Conservation (phyloP, 1,140 invertebrate genomes). For the Tetramorium alpestre region DNA sequence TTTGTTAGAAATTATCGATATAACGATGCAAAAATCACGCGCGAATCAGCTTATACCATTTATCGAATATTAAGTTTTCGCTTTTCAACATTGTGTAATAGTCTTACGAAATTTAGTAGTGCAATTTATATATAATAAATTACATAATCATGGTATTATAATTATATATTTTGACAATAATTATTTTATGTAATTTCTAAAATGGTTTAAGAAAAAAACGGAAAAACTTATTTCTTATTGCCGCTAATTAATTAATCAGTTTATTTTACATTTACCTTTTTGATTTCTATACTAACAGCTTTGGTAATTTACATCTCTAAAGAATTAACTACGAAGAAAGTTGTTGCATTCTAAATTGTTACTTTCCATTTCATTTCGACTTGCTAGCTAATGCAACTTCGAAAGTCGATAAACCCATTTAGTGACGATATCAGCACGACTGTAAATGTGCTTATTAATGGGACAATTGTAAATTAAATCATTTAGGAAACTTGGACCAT, state of each 20-base stretch:
- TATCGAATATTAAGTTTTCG: neutral
- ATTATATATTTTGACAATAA: constrained; percentile 1
- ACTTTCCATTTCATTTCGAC: neutral
- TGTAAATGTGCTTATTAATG: constrained; percentile 18
- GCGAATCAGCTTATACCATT: neutral
- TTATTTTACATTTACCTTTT: neutral
- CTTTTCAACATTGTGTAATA: neutral
- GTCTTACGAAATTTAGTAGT: neutral
- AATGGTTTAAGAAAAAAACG: neutral
- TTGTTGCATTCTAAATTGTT: constrained; percentile 1
- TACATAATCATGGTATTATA: neutral
- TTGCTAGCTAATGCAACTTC: neutral
- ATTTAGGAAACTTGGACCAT: constrained; percentile 36
- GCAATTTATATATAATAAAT: neutral
- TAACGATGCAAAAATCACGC: neutral
- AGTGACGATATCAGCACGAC: neutral
- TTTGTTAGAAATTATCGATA: neutral
- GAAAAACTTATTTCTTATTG: neutral
- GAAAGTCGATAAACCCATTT: constrained; percentile 3
- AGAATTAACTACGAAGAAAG: neutral
- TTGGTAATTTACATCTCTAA: neutral
- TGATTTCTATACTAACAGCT: neutral
- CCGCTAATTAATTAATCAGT: neutral
- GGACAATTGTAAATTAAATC: constrained; percentile 35
- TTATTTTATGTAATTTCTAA: neutral